These are phyloP conservation scores for Champsocephalus esox DNA, from an alignment of 2,797 vertebrate genomes.

Conservation along the genomic window DNA sequence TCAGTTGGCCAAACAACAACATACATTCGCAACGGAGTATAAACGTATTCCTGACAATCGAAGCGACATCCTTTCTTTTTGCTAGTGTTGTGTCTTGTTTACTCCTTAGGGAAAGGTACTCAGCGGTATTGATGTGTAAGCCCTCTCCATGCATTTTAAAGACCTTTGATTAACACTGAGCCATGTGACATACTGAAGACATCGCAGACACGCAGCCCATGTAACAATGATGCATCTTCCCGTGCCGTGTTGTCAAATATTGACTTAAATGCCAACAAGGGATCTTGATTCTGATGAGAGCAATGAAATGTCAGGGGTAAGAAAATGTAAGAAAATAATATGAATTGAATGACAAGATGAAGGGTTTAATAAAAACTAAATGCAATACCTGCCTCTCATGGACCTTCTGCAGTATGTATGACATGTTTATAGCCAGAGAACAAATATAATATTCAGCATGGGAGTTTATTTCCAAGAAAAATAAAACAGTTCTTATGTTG, in stretches of 20 bases:
- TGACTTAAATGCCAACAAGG: constrained; percentile 64
- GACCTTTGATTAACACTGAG: constrained; percentile 61
- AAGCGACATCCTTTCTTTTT: constrained; percentile 30
- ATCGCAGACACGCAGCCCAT: constrained; percentile 41
- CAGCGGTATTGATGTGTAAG: constrained; percentile 63
- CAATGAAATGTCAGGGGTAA: constrained; percentile 34
- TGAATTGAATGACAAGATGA: constrained; percentile 17
- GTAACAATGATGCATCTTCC: constrained; percentile 43
- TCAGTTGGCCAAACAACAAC: constrained; percentile 36
- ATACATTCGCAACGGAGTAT: constrained; percentile 18
- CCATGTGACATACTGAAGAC: constrained; percentile 56
- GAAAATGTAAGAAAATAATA: constrained; percentile 33
- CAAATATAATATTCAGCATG: constrained; percentile 22
- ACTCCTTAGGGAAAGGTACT: constrained; percentile 57
- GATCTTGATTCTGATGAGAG: constrained; percentile 52
- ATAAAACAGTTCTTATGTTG: not conserved
- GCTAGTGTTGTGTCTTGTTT: constrained; percentile 56
- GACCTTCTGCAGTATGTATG: constrained; percentile 31
- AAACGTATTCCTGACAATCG: constrained; percentile 33
- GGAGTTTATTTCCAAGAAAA: constrained; percentile 1
- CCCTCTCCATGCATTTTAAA: constrained; percentile 66
- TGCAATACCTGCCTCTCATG: constrained; percentile 14
- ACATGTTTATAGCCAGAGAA: constrained; percentile 25
- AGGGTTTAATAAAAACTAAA: constrained; percentile 39
- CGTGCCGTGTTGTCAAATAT: constrained; percentile 64